Evolutionary conservation across 2,797 vertebrate genomes (phyloP), one percentile per base, ranked within the genome.

Genomic region (Hydrophis major): DNA sequence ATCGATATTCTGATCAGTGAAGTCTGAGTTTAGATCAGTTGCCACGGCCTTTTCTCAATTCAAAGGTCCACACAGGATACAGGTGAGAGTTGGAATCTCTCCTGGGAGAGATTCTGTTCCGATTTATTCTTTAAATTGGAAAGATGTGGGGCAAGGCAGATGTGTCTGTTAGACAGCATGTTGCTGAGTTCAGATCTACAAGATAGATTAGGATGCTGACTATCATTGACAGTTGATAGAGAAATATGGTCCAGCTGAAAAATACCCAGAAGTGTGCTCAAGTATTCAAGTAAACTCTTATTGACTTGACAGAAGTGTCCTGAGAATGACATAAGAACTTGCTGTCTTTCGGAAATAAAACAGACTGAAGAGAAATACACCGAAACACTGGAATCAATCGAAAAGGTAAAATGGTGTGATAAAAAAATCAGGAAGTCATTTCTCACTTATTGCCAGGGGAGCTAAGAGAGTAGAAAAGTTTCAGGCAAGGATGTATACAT

Each of bases 301-400:
- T 69, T 96, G 93, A 94, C 92, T 97, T 93, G n/a, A 93, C 98
- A 99, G 98, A 99, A 98, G 95, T 98, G 98, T 95, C 98, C 97
- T 53, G 99, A 99, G 98, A 99, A 98, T 91, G 99, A 99, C 94
- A 98, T 99, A 96, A 98, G 99, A 95, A 98, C 98, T 96, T 99
- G 99, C 97, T 99, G 99, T 96, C 98, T 99, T 57, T 96, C 98
- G 93, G 99, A 99, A 98, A 99, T 99, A 97, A 99, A 97, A 94
- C 99, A 99, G 97, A 99, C 99, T 0, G 99, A 99, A 96, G 99
- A 99, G 98, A 99, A 99, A 96, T 99, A 99, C 95, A 98, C 99
- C 0, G 99, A 99, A 97, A 99, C 99, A 0, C 96, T 99, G 97
- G 99, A 99, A 95, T 99, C 99, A 0, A 99, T 99, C 93, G 99